These are phyloP conservation scores for Calephelis virginiensis DNA, from an alignment of 1,140 invertebrate genomes.

Conservation along the genomic window DNA sequence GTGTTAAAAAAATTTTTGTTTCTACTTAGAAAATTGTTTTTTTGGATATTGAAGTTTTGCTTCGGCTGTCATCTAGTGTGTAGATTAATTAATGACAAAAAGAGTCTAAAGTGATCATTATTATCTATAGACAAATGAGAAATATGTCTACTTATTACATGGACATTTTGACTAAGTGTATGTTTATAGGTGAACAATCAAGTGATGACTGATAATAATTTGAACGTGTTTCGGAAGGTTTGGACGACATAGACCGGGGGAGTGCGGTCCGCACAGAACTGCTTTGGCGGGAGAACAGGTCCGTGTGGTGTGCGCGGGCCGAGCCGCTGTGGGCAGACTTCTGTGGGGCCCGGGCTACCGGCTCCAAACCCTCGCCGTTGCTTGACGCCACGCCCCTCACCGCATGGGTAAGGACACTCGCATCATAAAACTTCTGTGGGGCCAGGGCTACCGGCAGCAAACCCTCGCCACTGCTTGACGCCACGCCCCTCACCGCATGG, in stretches of 20 bases:
- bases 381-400: constrained; percentile 94
- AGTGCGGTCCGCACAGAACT: constrained; percentile 84
- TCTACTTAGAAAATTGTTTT: no score
- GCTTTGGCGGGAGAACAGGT: constrained; percentile 89
- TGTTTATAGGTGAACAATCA: no score
- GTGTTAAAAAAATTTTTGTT: no score
- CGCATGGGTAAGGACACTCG: constrained; percentile 43
- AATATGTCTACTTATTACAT: no score
- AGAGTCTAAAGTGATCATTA: no score
- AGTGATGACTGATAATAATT: no score
- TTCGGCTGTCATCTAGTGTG: no score
- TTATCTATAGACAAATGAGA: no score
- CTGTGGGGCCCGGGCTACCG: constrained; percentile 86
- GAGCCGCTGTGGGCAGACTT: constrained; percentile 97
- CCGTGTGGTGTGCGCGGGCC: constrained; percentile 92
- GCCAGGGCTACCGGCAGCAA: constrained; percentile 85
- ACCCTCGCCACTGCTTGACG: constrained; percentile 93
- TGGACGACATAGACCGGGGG: constrained; percentile 66
- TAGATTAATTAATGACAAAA: no score
- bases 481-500: constrained; percentile 88
- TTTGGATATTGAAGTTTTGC: no score
- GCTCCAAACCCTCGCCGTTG: constrained; percentile 89
- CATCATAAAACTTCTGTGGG: constrained; percentile 54
- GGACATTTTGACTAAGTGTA: no score
- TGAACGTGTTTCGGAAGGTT: constrained; percentile 29